A percentile compares a stretch with the other conserved stretches of the same genome.
These are phyloP conservation scores for Venusia cambrica DNA, from an alignment of 2,888 invertebrate genomes.

Conservation along the genomic window DNA sequence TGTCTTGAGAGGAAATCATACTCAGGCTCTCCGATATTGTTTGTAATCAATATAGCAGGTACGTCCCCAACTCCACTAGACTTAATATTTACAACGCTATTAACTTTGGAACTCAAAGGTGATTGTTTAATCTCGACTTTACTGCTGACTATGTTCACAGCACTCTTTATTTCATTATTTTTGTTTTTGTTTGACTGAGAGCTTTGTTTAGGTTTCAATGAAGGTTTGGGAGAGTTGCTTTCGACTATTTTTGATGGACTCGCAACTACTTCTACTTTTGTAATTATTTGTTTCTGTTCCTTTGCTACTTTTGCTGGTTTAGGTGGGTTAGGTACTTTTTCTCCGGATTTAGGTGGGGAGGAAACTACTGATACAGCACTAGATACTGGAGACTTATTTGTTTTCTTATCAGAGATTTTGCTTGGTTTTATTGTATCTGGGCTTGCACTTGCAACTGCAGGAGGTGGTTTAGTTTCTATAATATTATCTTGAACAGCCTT, in stretches of 20 bases:
- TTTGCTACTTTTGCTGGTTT: conserved; percentile 72
- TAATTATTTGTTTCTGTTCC: conserved; percentile 71
- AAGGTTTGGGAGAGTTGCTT: conserved; percentile 51
- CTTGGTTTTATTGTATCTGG: conserved; percentile 73
- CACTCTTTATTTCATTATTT: conserved; percentile 60
- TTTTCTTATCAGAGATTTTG: conserved; percentile 63
- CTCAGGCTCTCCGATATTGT: conserved; percentile 90
- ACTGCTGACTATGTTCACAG: conserved; percentile 65
- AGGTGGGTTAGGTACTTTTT: conserved; percentile 58
- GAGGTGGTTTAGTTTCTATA: conserved; percentile 73
- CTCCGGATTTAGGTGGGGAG: conserved; percentile 69
- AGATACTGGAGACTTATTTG: conserved; percentile 61
- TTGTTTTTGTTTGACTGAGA: conserved; percentile 52
- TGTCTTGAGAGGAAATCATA: conserved; percentile 92
- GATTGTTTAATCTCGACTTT: conserved; percentile 76
- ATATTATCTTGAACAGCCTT: conserved; percentile 69
- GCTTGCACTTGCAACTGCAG: conserved; percentile 56
- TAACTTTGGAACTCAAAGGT: conserved; percentile 65
- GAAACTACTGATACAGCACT: conserved; percentile 66
- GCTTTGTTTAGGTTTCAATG: conserved; percentile 47
- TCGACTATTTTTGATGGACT: conserved; percentile 74
- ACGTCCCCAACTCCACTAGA: conserved; percentile 70
- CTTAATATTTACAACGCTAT: conserved; percentile 80
- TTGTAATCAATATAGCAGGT: conserved; percentile 82
- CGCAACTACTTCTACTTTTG: conserved; percentile 80